phyloP scores from a whole-genome alignment of 2,888 invertebrate genomes.

The Phlogophora meticulosa region DNA sequence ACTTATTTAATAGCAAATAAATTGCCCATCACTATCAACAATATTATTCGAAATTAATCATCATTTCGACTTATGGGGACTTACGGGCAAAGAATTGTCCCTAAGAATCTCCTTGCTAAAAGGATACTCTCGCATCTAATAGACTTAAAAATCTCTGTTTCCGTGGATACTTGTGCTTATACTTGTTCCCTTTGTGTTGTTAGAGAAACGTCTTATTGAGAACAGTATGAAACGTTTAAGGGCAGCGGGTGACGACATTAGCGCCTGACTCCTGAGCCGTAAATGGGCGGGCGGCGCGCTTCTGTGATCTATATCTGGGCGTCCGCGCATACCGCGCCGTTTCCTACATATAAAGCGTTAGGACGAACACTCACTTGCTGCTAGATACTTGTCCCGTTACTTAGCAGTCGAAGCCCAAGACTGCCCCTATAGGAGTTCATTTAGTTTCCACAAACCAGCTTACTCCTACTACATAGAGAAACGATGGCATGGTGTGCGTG shows the following conservation, averaged over 20 bases:
- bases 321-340: conserved; percentile 69
- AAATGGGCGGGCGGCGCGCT: conserved; percentile 77
- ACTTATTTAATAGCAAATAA: conserved; percentile 37
- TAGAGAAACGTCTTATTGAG: conserved; percentile 37
- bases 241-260: conserved; percentile 64
- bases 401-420: not conserved
- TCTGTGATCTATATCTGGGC: conserved; percentile 79
- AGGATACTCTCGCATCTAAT: too few species aligned
- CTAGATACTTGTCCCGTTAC: not conserved
- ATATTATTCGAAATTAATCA: conserved; percentile 21
- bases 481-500: not conserved
- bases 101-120: not conserved
- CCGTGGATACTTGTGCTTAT: not conserved
- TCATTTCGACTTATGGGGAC: conserved; percentile 4
- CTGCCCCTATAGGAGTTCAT: too few species aligned
- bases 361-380: conserved; percentile 41
- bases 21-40: conserved; percentile 22
- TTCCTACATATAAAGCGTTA: conserved; percentile 69
- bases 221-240: conserved; percentile 57
- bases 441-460: not conserved
- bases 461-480: not conserved
- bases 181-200: conserved; percentile 18
- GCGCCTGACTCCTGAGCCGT: conserved; percentile 70
- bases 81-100: conserved; percentile 5
- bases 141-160: not conserved